Conservation (phyloP, 2,888 invertebrate species). For the Macrophya alboannulata region DNA sequence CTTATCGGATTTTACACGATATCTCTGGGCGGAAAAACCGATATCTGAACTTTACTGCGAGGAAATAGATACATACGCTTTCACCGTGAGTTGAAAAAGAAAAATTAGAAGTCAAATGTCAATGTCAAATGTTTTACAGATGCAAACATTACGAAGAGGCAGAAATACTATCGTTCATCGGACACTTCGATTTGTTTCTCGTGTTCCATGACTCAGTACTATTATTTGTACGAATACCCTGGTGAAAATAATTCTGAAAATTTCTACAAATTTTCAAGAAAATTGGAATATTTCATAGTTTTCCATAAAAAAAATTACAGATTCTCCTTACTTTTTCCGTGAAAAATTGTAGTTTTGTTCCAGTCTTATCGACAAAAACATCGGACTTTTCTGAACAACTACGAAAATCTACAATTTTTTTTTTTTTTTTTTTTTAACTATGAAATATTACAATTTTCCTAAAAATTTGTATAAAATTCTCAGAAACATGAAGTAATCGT, state of each 20-base stretch:
- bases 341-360: no score
- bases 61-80: not conserved
- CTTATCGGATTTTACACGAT: not conserved
- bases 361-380: no score
- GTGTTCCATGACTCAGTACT: not conserved
- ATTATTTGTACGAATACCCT: not conserved
- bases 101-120: not conserved
- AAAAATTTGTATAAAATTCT: no score
- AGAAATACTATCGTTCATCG: slow-evolving; percentile 4
- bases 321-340: no score
- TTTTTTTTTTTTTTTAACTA: no score
- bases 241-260: no score
- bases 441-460: no score
- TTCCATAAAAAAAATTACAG: no score
- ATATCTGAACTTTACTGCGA: slow-evolving; percentile 25
- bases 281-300: not conserved
- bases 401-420: no score
- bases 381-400: no score
- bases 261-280: no score
- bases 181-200: not conserved
- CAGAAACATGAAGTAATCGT: no score
- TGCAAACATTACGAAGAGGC: not conserved
- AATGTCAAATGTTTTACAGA: slow-evolving; percentile 1
- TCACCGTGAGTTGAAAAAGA: not conserved
- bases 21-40: slow-evolving; percentile 19